Base-by-base conservation (phyloP, 2,797 vertebrate species). In the Pachyuromys duprasi region DNA sequence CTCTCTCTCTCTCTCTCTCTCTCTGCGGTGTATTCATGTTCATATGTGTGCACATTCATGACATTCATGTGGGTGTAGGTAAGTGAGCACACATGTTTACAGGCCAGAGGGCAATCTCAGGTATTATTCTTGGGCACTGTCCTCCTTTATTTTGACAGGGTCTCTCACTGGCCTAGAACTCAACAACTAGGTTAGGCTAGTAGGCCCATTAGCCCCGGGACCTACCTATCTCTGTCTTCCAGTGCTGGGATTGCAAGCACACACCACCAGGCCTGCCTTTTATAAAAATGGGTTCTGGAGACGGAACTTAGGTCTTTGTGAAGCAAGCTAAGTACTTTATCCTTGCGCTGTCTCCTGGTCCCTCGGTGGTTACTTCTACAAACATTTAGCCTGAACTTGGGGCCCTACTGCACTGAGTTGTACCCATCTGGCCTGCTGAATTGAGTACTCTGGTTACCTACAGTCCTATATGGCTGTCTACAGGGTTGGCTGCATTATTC, bases 351-450 rank as follows among this genome's bases (percentile, higher is more conserved):
- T 39, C 22, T 17, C 14, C 15, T 36, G 39, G 84, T 13, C 14
- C 53, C 49, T 42, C 55, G 24, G 36, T 4, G 12, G 70, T 18
- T 18, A 33, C 67, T 69, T 69, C 33, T 60, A 4, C 17, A 8
- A 5, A 5, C 20, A 36, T 69, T 67, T 63, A 8, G 24, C 67
- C 18, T 33, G n/a, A 3, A 39, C 53, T 22, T 8, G 0, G 8
- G 15, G 22, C 65, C 53, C 4, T 28, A 14, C 26, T 63, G 26
- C 42, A 17, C 5, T 0, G 3, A 53, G 57, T 2, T 39, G 14
- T 13, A 13, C 26, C 17, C 18, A 26, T 33, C 33, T 18, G 28
- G 22, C 28, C 31, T 0, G 6, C 8, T 4, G 13, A 1, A 1
- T 0, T 1, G 0, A 17, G 20, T n/a, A 5, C 31, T 67, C 49